Evolutionary conservation across 2,888 invertebrate genomes (phyloP).

Genomic region (Orthosia cruda): DNA sequence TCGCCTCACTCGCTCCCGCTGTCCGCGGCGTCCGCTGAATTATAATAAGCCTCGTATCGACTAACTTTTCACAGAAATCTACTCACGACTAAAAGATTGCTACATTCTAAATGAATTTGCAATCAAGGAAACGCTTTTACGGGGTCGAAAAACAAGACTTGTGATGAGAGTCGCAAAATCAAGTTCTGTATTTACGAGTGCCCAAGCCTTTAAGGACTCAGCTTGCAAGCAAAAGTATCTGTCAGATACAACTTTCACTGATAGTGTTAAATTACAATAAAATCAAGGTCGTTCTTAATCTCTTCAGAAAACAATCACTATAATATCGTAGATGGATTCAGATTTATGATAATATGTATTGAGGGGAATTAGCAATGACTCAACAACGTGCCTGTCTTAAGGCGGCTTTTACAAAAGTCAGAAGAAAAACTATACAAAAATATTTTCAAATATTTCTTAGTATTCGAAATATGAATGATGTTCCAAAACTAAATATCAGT

Average conservation of each 20-base stretch:
- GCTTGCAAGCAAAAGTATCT: not conserved
- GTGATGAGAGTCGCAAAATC: not conserved
- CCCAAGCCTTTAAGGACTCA: not conserved
- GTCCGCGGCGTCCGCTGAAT: conserved; percentile 66
- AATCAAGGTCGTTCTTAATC: not conserved
- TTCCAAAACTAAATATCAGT: too few relatives aligned
- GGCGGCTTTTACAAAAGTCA: too few relatives aligned
- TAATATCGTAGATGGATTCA: not conserved
- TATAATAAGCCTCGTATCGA: conserved; percentile 69
- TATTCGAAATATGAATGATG: too few relatives aligned
- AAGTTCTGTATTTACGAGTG: not conserved
- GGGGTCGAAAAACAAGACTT: not conserved
- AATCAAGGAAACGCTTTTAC: conserved; percentile 31
- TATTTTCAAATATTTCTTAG: too few relatives aligned
- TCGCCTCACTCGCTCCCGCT: conserved; percentile 33
- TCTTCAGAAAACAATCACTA: not conserved
- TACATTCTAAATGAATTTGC: conserved; percentile 60
- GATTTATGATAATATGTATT: too few relatives aligned
- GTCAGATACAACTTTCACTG: not conserved
- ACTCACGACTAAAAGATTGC: conserved; percentile 59
- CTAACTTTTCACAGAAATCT: conserved; percentile 57
- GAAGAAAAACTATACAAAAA: too few relatives aligned
- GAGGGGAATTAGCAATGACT: too few relatives aligned
- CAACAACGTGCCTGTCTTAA: too few relatives aligned
- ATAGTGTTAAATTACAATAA: conserved; percentile 2